These are phyloP conservation scores for Holacanthella duospinosa DNA, from an alignment of 2,888 invertebrate species.

Conservation along the genomic window DNA sequence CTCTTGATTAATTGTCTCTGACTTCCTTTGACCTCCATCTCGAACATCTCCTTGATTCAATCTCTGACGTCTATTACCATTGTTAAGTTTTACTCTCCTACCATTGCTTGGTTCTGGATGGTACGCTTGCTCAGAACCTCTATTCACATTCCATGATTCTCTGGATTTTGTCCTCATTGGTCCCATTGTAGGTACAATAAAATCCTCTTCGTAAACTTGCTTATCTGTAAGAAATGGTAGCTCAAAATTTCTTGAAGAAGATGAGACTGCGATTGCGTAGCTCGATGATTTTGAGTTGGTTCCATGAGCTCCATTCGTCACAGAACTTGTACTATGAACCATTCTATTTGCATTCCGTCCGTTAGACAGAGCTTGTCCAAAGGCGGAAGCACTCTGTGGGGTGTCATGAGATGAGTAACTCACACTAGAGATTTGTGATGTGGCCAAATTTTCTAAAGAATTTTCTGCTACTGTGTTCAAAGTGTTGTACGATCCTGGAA, in stretches of 20 bases:
- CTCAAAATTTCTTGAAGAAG: constrained; percentile 34
- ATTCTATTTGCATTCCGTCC: constrained; percentile 34
- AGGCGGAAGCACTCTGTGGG: constrained; percentile 33
- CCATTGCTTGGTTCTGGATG: background rate
- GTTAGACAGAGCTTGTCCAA: constrained; percentile 35
- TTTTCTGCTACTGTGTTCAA: constrained; percentile 35
- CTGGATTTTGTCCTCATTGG: constrained; percentile 5
- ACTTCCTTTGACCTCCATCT: constrained; percentile 1
- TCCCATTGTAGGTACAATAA: constrained; percentile 24
- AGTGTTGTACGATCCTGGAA: constrained; percentile 21
- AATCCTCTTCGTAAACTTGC: constrained; percentile 29
- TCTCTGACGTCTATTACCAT: background rate
- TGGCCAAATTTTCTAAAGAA: constrained; percentile 36
- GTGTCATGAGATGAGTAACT: constrained; percentile 35
- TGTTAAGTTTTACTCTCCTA: background rate
- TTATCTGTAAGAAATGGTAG: constrained; percentile 29
- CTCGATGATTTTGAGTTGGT: constrained; percentile 33
- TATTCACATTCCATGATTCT: constrained; percentile 12
- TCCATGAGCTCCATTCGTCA: constrained; percentile 33
- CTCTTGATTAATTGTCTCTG: constrained; percentile 3
- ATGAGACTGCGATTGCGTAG: constrained; percentile 35
- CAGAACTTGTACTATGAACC: constrained; percentile 34
- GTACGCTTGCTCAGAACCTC: background rate
- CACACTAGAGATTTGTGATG: constrained; percentile 36
- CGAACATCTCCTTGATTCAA: background rate